A percentile compares a stretch with the other conserved stretches of the same genome.
phyloP scores from a whole-genome alignment of 1,140 invertebrate genomes.

The Eupeodes corollae region DNA sequence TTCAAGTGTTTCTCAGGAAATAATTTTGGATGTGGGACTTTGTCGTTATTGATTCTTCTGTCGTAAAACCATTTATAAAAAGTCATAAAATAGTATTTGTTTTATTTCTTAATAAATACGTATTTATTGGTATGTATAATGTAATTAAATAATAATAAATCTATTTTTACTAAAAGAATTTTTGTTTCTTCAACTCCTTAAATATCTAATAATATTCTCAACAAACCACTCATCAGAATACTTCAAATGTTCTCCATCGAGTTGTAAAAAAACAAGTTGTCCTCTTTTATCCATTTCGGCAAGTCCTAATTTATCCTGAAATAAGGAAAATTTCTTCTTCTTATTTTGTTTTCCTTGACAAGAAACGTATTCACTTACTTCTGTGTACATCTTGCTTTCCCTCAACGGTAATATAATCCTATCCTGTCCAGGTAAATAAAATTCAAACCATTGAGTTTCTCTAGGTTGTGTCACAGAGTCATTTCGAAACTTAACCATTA shows the following conservation, averaged over 20 bases:
- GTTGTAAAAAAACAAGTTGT: slow-evolving; percentile 66
- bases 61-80: no score
- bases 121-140: no score
- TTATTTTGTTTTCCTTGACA: no score
- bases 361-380: slow-evolving; percentile 45
- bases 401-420: slow-evolving; percentile 46
- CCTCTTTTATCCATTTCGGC: slow-evolving; percentile 58
- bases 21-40: no score
- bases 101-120: no score
- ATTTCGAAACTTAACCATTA: slow-evolving; percentile 83
- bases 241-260: slow-evolving; percentile 75
- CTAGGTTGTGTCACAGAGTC: slow-evolving; percentile 86
- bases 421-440: slow-evolving; percentile 68
- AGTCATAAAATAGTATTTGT: no score
- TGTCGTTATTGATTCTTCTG: no score
- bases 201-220: slow-evolving; percentile 53
- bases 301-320: slow-evolving; percentile 55
- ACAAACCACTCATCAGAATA: slow-evolving; percentile 79
- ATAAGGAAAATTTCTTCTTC: no score
- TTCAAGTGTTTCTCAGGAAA: no score
- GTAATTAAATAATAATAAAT: no score
- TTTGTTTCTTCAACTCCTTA: no score
- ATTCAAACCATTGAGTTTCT: slow-evolving; percentile 88
- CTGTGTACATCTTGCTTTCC: slow-evolving; percentile 46
- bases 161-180: no score